Base-by-base conservation (phyloP, 2,113 vertebrate species). In the Anguilla japonica region DNA sequence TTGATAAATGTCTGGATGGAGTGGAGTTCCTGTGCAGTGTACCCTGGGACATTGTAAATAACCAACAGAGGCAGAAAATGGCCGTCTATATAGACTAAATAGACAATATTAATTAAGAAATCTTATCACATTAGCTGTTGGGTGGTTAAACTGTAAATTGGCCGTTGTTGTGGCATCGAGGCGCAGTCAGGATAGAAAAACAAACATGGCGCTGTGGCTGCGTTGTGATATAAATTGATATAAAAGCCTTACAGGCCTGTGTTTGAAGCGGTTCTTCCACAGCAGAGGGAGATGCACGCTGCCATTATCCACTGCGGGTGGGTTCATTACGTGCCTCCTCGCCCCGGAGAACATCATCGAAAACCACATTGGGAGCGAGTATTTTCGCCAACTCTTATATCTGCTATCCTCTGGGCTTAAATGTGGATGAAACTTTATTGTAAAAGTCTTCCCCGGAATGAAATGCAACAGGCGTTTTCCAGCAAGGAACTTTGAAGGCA, bases 1-100 rank as follows among this genome's bases (percentile, higher is more conserved):
- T 91, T 90, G 83, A 92, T 95, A 92, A 90, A 87, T 88, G 88
- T 91, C 80, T 86, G 56, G 67, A 86, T 91, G 34, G 89, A 91
- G 89, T 89, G 86, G 57, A 67, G 82, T 89, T 88, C 89, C 57
- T 89, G 22, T 67, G 67, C 57, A 2, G 81, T 5, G 1, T 89
- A 89, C 67, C 16, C 46, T 39, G 85, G 82, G 88, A 90, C 87
- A 86, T 1, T 85, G 83, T 46, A 86, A 87, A 89, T 93, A 92
- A 86, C 79, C 67, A 83, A 81, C 39, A 81, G 89, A 89, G 82
- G 84, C 40, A 1, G 5, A 7, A 85, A 87, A 85, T 89, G 53
- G 85, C 50, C 60, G 63, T 84, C 88, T 83, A 91, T 93, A 93
- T 80, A 90, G 88, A 89, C 41, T 84, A 67, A 75, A 91, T 89